phyloP scores from a whole-genome alignment of 2,888 invertebrate species.

The Azorinus chamasolen region DNA sequence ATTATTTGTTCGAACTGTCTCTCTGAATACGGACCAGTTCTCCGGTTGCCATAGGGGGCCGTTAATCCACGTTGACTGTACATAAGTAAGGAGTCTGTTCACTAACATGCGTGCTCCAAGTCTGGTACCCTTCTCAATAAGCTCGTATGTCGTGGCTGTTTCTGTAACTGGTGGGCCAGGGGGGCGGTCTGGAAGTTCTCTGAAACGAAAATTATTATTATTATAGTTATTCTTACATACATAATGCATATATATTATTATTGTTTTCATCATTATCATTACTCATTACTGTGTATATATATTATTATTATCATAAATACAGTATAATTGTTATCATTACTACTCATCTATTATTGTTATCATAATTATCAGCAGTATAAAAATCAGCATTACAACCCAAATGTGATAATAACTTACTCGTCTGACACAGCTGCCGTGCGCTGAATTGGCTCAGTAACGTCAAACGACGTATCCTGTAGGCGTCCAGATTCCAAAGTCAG shows the following conservation, averaged over 20 bases:
- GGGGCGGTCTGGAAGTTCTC: neutral
- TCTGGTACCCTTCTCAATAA: too few relatives aligned
- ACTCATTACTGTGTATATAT: too few relatives aligned
- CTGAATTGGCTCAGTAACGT: neutral
- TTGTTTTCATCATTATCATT: too few relatives aligned
- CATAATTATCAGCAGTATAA: too few relatives aligned
- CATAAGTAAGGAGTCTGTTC: conserved; percentile 3
- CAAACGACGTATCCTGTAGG: too few relatives aligned
- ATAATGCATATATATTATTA: too few relatives aligned
- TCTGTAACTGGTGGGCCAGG: neutral
- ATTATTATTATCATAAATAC: too few relatives aligned
- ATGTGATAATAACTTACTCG: conserved; percentile 5
- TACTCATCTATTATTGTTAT: too few relatives aligned
- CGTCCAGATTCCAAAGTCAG: too few relatives aligned
- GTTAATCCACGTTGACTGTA: conserved; percentile 10
- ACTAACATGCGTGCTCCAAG: too few relatives aligned
- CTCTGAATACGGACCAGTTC: conserved; percentile 13
- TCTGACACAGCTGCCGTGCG: neutral
- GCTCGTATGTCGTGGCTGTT: neutral
- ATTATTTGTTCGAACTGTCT: conserved; percentile 23
- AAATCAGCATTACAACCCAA: too few relatives aligned
- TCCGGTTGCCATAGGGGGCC: conserved; percentile 18
- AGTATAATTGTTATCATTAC: too few relatives aligned
- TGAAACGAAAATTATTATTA: neutral
- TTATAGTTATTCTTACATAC: neutral